phyloP scores from a whole-genome alignment of 2,797 vertebrate genomes.

The Dendrocincla fuliginosa region DNA sequence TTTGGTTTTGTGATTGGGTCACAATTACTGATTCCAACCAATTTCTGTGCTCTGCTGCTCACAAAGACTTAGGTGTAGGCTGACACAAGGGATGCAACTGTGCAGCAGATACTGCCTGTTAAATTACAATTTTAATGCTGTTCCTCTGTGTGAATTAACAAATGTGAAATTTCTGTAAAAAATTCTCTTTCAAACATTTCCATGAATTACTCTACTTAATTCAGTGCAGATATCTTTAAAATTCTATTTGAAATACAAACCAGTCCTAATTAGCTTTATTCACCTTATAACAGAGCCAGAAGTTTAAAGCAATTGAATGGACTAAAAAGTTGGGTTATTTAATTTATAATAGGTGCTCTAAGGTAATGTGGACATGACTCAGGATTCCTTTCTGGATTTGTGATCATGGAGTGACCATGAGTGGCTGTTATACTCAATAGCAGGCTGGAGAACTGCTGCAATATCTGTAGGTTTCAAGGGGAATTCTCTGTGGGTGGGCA shows the following conservation, averaged over 20 bases:
- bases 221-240: neutral
- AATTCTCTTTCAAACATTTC: neutral
- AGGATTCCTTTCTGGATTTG: neutral
- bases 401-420: neutral
- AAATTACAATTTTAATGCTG: neutral
- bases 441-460: neutral
- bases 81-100: neutral
- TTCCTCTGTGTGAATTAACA: neutral
- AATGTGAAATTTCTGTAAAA: neutral
- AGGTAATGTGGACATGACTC: neutral
- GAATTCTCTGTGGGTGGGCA: constrained; percentile 51
- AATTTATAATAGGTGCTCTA: neutral
- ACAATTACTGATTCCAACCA: neutral
- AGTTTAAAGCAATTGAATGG: neutral
- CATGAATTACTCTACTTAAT: neutral
- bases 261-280: neutral
- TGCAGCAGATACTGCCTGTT: neutral
- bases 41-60: neutral
- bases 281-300: neutral
- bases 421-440: neutral
- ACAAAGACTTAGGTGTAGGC: neutral
- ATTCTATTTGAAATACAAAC: constrained; percentile 12
- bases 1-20: neutral
- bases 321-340: neutral
- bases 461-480: neutral